Evolutionary conservation across 2,113 vertebrate species (phyloP).

Genomic region (Pardalotus punctatus): DNA sequence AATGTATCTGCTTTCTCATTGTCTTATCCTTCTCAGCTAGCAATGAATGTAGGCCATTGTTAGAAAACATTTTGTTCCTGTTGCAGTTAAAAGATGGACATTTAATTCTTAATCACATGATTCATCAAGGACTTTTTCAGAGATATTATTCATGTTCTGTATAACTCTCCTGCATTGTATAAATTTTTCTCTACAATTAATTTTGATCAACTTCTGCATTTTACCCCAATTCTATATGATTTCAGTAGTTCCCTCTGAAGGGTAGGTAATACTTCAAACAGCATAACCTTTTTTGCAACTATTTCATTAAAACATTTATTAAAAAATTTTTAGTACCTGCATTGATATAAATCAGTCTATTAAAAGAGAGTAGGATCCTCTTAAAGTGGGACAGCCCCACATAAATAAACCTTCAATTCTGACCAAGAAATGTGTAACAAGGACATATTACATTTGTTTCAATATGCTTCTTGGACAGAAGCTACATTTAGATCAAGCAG

Average conservation of each 20-base stretch:
- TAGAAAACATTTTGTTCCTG: not conserved
- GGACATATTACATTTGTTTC: not conserved
- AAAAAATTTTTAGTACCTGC: not conserved
- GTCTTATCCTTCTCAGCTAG: not conserved
- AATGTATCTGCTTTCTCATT: not conserved
- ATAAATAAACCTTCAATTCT: not conserved
- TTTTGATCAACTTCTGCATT: not conserved
- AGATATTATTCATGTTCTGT: not conserved
- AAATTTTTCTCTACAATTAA: not conserved
- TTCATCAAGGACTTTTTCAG: not conserved
- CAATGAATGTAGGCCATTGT: not conserved
- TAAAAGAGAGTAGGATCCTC: not conserved
- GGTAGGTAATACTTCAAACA: not conserved
- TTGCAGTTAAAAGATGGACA: not conserved
- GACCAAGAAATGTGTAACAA: not conserved
- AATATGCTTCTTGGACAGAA: not conserved
- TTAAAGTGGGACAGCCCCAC: not conserved
- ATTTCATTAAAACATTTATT: not conserved
- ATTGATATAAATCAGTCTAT: not conserved
- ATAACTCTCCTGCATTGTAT: not conserved
- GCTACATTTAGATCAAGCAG: not conserved
- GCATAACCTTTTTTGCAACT: not conserved
- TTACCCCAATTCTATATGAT: not conserved
- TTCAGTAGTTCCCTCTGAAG: not conserved
- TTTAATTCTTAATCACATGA: not conserved